Evolutionary conservation across 2,113 vertebrate species (phyloP).

Genomic region (Oceanodroma tethys): DNA sequence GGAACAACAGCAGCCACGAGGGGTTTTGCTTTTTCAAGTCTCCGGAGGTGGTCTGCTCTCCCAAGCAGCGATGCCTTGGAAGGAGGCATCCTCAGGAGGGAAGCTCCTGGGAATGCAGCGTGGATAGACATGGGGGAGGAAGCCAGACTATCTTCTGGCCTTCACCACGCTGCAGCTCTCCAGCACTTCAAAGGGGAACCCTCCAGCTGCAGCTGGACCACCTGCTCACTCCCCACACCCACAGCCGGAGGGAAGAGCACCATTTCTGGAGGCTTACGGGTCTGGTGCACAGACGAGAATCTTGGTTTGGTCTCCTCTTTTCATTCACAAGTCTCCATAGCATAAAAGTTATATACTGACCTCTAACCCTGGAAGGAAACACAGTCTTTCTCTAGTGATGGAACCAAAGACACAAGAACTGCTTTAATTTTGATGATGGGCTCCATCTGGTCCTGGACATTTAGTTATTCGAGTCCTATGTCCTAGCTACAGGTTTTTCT

Average conservation of each 20-base stretch:
- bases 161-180: not conserved
- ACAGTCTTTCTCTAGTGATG: not conserved
- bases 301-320: not conserved
- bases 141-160: not conserved
- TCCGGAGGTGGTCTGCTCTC: not conserved
- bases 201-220: not conserved
- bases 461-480: not conserved
- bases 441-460: not conserved
- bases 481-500: not conserved
- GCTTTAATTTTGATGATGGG: not conserved
- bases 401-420: not conserved
- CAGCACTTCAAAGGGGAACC: not conserved
- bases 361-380: not conserved
- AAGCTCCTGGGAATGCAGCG: not conserved
- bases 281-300: not conserved
- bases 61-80: not conserved
- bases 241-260: not conserved
- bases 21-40: not conserved
- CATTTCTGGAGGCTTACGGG: not conserved
- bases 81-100: not conserved
- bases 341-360: not conserved
- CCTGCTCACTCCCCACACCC: not conserved
- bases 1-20: fast-evolving
- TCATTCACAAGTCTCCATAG: not conserved
- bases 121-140: not conserved